Conservation (phyloP, 2,888 invertebrate genomes). For the Limnephilus rhombicus region DNA sequence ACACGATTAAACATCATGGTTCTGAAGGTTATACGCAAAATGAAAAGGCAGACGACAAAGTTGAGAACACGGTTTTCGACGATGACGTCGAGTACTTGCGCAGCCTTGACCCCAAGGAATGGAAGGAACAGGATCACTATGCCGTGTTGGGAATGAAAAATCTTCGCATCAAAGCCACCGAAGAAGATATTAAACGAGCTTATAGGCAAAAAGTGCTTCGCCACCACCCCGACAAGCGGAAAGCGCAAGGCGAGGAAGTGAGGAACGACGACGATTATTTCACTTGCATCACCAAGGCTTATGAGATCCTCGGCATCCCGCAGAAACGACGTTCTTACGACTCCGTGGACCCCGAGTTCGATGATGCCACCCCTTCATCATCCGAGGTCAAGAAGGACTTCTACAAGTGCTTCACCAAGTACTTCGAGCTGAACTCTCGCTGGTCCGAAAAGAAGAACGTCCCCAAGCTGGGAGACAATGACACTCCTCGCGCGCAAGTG, state of each 20-base stretch:
- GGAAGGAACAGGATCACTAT: constrained; percentile 99
- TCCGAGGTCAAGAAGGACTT: constrained; percentile 89
- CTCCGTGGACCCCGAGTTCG: constrained; percentile 96
- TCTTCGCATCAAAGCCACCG: constrained; percentile 89
- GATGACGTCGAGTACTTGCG: constrained; percentile 88
- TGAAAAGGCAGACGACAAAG: constrained; percentile 74
- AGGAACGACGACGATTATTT: constrained; percentile 97
- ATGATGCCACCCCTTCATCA: constrained; percentile 89
- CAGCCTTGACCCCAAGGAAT: constrained; percentile 95
- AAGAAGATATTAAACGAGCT: constrained; percentile 95
- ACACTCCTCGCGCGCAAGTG: constrained; percentile 89
- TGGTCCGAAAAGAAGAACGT: constrained; percentile 95
- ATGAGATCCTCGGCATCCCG: constrained; percentile 91
- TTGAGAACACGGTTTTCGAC: constrained; percentile 73
- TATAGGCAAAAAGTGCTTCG: constrained; percentile 93
- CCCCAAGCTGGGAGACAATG: constrained; percentile 88
- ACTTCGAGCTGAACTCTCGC: constrained; percentile 87
- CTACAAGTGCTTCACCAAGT: constrained; percentile 82
- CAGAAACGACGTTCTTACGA: constrained; percentile 93
- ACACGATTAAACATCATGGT: constrained; percentile 76
- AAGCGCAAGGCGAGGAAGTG: constrained; percentile 92
- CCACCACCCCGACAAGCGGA: constrained; percentile 99
- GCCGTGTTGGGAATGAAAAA: constrained; percentile 94
- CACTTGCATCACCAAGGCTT: constrained; percentile 98
- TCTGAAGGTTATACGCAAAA: constrained; percentile 74